Evolutionary conservation across 2,797 vertebrate genomes (phyloP), one percentile per base, ranked within the genome.

Genomic region (Gouania willdenowi): DNA sequence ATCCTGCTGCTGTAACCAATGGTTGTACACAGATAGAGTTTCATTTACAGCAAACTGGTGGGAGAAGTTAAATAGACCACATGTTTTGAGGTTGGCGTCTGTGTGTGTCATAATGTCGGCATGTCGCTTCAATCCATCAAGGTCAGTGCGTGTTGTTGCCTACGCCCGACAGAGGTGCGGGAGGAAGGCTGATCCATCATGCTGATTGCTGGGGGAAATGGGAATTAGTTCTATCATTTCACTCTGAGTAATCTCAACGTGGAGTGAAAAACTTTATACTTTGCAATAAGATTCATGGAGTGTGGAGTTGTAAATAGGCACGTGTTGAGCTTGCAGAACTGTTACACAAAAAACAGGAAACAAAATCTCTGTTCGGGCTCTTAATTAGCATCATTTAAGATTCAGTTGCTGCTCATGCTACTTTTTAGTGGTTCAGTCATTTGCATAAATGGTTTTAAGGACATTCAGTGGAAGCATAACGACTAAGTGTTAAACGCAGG

Each of bases 191-290:
- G 75, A 76, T 77, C 46, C 59, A 56, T 59, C 43, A 4, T 22
- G 28, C 53, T 58, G 73, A 75, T 73, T 77, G 65, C 55, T 55
- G 59, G 51, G 49, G 56, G 49, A 60, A 75, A 73, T 63, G 64
- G 55, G 67, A 72, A 71, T 79, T 66, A 71, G 65, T 67, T 77
- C 78, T 69, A 73, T 71, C 48, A 80, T 77, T 76, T 64, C 51
- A 56, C 34, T 59, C 17, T 11, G 25, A 55, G 61, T 64, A 80
- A 81, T 80, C 65, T 65, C 58, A 56, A 41, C 26, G 16, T 61
- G 42, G 45, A 73, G 48, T 24, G 32, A 64, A 63, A 33, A 25
- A 50, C 59, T 75, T 69, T 56, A 41, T 60, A 40, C 7, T 49
- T 48, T 40, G 53, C 43, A 41, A 38, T 61, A 46, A 67, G 57